Evolutionary conservation across 2,113 vertebrate species (phyloP), one percentile per base, ranked within the genome.

Genomic region (Tichodroma muraria): DNA sequence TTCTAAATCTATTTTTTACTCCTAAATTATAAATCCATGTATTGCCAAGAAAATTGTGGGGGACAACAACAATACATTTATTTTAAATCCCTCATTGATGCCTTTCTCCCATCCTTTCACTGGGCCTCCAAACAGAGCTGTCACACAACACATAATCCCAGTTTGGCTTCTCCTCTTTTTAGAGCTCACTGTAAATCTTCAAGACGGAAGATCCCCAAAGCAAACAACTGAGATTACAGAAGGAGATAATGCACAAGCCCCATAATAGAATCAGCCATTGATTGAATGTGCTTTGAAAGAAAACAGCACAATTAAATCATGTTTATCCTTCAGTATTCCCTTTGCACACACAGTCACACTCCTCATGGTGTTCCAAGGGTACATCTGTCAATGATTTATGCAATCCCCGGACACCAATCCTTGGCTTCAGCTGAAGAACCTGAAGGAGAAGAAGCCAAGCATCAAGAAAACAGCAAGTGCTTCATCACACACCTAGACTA

Each of bases 341-440:
- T 97, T 98, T 98, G 96, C 99, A 99, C 89, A 98, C 98, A 93
- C 99, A 99, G 97, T 98, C 97, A 91, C 99, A 99, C 93, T 99
- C 99, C 90, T 99, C 99, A 0, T 99, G 99, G 95, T 99, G 99
- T 94, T 99, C 99, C 98, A 99, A 95, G 73, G 98, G 95, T 81
- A 99, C 98, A 27, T 99, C 99, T 8, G 99, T 98, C 97, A 99
- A 96, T 20, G 99, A 98, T 96, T 99, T 99, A 95, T 99, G 99
- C 89, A 99, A 91, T 50, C 98, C 98, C 45, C 97, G 97, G 59
- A 97, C 97, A 18, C 99, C 99, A 14, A 85, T 97, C 83, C 98
- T 98, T 91, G 99, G 98, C 95, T 98, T 99, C 96, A 99, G 87
- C 95, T 99, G 98, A 49, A 99, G 98, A 94, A 99, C 99, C 99